A percentile compares a stretch with the other conserved stretches of the same genome.
Conservation (phyloP, 2,113 vertebrate species). For the Clarias magur region DNA sequence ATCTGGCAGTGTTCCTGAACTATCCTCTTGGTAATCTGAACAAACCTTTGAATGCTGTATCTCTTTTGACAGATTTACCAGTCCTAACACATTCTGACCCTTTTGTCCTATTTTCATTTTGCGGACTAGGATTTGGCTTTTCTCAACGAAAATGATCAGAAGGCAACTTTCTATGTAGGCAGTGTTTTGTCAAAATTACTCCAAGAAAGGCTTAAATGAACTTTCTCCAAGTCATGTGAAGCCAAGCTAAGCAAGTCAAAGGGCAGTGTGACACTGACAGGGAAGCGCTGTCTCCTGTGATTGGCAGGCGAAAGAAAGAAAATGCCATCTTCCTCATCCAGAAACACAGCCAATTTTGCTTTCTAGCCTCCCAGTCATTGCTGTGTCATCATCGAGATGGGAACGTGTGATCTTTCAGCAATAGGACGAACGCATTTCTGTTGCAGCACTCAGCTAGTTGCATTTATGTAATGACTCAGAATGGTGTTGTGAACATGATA, state of each 20-base stretch:
- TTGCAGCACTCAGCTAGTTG: not conserved
- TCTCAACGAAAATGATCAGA: not conserved
- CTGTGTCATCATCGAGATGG: not conserved
- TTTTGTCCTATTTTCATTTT: not conserved
- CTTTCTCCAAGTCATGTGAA: not conserved
- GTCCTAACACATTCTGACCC: not conserved
- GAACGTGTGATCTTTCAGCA: not conserved
- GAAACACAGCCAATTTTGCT: constrained; percentile 1
- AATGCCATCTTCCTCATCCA: not conserved
- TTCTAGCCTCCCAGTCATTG: not conserved
- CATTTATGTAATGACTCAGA: not conserved
- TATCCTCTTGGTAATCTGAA: not conserved
- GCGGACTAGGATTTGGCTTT: not conserved
- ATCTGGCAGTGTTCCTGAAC: not conserved
- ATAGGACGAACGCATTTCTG: not conserved
- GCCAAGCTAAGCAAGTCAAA: not conserved
- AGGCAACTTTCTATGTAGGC: not conserved
- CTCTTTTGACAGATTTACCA: not conserved
- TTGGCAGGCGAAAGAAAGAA: not conserved
- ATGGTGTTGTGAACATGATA: not conserved
- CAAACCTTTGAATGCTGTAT: not conserved
- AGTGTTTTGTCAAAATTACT: not conserved
- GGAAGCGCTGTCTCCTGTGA: not conserved
- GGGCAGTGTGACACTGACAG: not conserved
- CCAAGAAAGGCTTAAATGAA: not conserved